These are phyloP conservation scores for Zaprionus gabonicus DNA, from an alignment of 1,140 invertebrate species.

Conservation along the genomic window DNA sequence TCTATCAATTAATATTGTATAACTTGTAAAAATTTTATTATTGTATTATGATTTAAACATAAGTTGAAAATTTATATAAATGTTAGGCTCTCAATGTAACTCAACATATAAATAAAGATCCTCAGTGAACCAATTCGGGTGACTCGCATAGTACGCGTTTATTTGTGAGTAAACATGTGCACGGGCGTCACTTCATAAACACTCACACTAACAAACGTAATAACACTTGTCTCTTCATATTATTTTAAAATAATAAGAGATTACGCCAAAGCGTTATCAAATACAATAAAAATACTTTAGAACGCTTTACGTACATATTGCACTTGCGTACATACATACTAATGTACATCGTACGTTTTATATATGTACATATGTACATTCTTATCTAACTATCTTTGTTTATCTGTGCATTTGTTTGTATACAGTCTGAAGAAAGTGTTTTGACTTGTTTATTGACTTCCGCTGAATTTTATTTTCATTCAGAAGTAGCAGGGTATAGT, in stretches of 20 bases:
- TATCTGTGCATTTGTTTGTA: not conserved
- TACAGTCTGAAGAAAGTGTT: not conserved
- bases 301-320: not conserved
- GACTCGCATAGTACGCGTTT: not conserved
- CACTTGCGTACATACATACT: not conserved
- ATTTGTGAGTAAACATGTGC: not conserved
- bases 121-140: not conserved
- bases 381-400: not conserved
- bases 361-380: no score
- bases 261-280: constrained; percentile 11
- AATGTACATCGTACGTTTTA: no score
- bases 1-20: no score
- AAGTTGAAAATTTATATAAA: no score
- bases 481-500: no score
- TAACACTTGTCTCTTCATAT: not conserved
- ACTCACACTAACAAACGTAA: constrained; percentile 7
- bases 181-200: not conserved
- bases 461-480: not conserved
- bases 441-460: not conserved
- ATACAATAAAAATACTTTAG: not conserved
- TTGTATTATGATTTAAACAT: no score
- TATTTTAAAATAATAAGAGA: not conserved
- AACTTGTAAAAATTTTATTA: no score
- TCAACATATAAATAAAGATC: not conserved
- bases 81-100: no score